Base-by-base conservation (phyloP, 2,888 invertebrate species). In the Thymelicus sylvestris region DNA sequence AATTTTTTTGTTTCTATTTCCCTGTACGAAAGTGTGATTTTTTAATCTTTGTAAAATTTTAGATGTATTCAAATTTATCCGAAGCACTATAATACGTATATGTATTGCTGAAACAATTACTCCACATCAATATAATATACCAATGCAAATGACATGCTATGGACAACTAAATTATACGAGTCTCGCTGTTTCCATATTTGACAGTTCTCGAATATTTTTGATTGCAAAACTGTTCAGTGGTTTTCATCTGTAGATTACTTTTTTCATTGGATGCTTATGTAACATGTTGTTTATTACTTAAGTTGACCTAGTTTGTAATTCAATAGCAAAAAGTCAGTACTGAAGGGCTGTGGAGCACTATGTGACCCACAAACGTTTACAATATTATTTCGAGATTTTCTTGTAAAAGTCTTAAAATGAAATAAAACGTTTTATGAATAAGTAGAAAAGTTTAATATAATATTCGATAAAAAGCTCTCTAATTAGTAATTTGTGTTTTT, bases 301-400 rank as follows among this genome's bases (percentile, higher is more conserved):
- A 5, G 52, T 44, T 52, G 67, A 67, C 67, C 67, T 39, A 67
- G 61, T 67, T 67, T 52, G 12, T 44, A 62, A 52, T 68, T 63
- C 62, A 68, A 63, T 57, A 47, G 55, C 31, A 55, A 47, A 15
- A 63, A 8, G 41, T 47, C 31, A 47, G 31, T 68, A 8, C 41
- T 47, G 44, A 68, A 52, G 52, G 44, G 68, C 8, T 31, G 52
- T 62, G 60, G 10, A 59, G 38, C n/a, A 7, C 44, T 13, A 55
- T 31, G 62, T 52, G 63, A 62, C 55, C 62, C 50, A 55, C 7
- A 55, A 68, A 68, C 44, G 12, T 10, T 66, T 67, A 61, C 52
- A 67, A 50, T 60, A 67, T 67, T 62, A 39, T 67, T 50, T 62
- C 31, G 10, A 67, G 52, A 24, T 44, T 52, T 52, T n/a, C 12